Evolutionary conservation across 1,140 invertebrate genomes (phyloP).

Genomic region (Brachionus angularis): DNA sequence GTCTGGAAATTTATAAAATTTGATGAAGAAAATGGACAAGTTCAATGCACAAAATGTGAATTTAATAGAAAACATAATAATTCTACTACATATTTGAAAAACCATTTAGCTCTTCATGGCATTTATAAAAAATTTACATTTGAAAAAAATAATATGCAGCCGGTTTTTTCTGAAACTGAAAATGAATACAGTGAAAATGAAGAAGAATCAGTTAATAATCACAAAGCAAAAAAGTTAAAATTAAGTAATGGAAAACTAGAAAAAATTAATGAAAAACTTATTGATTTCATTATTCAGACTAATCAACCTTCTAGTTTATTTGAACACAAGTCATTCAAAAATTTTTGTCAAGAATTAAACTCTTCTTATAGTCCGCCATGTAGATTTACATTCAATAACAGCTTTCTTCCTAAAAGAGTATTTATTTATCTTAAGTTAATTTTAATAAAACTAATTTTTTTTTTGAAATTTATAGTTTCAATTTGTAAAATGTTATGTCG

Average conservation of each 20-base stretch:
- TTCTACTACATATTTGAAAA: slow-evolving; percentile 28
- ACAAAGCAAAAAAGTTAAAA: slow-evolving; percentile 19
- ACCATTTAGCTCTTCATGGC: slow-evolving; percentile 12
- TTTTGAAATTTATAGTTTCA: neutral
- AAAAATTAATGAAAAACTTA: neutral
- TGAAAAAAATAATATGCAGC: neutral
- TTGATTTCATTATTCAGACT: neutral
- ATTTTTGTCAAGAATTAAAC: slow-evolving; percentile 7
- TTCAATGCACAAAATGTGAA: neutral
- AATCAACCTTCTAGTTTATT: slow-evolving; percentile 16
- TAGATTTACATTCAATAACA: slow-evolving; percentile 10
- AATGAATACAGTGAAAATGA: slow-evolving; percentile 6
- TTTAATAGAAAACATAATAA: slow-evolving; percentile 22
- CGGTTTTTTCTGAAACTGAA: slow-evolving; percentile 8
- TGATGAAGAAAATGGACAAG: slow-evolving; percentile 8
- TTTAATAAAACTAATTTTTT: neutral
- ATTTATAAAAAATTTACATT: neutral
- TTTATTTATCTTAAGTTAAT: neutral
- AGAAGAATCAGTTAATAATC: slow-evolving; percentile 2
- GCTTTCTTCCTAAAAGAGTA: neutral
- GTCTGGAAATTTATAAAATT: neutral
- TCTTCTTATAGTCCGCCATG: neutral
- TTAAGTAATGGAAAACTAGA: neutral
- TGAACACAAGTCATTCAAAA: neutral
- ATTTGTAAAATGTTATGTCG: neutral